Evolutionary conservation across 1,140 invertebrate species (phyloP).

Genomic region (Hylaeus anthracinus): DNA sequence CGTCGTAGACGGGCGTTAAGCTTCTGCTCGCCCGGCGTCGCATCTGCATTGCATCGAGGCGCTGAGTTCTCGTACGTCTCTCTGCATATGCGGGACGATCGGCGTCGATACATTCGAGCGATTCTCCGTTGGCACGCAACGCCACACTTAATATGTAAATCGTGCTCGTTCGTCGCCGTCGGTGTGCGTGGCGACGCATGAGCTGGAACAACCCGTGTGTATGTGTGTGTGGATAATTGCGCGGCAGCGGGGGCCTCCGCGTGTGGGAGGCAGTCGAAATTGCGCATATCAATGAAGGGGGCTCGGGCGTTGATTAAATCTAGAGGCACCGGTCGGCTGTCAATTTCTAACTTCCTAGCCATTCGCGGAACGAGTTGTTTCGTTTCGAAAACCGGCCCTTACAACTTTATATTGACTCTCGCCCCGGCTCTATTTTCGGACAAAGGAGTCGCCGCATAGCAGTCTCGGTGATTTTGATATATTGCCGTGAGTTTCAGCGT

Average conservation of each 20-base stretch:
- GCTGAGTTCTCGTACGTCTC: background rate
- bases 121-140: conserved; percentile 62
- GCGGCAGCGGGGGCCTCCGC: conserved; percentile 17
- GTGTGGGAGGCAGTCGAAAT: conserved; percentile 64
- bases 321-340: conserved; percentile 45
- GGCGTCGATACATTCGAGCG: conserved; percentile 57
- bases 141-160: conserved; percentile 66
- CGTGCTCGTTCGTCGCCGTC: conserved; percentile 8
- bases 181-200: background rate
- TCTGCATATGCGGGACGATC: conserved; percentile 41
- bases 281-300: conserved; percentile 64
- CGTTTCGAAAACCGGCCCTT: background rate
- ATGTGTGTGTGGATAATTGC: conserved; percentile 60
- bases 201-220: background rate
- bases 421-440: background rate
- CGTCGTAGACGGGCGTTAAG: background rate
- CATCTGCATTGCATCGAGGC: conserved; percentile 53
- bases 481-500: background rate
- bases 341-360: conserved; percentile 49
- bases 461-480: conserved; percentile 13
- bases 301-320: conserved; percentile 52
- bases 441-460: background rate
- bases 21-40: conserved; percentile 5
- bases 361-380: conserved; percentile 37
- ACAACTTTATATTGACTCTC: conserved; percentile 36